Evolutionary conservation across 2,888 invertebrate species (phyloP), one percentile per base, ranked within the genome.

Genomic region (Minunthozetes semirufus): DNA sequence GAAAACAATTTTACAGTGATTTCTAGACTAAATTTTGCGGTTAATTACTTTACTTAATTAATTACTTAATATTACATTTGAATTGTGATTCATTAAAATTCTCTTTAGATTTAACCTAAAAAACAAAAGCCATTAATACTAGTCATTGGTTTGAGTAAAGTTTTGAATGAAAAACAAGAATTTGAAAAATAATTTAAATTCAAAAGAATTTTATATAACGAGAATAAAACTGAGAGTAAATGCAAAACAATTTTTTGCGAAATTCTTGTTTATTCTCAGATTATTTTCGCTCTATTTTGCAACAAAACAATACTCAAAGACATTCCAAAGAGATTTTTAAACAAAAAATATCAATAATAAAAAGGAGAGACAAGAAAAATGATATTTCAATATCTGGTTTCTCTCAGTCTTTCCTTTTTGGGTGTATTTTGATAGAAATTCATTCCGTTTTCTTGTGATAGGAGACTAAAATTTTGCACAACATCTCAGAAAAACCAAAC

Each of bases 371-470:
- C 13, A 25, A 56, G 33, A 33, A 33, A 56, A 56, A 56, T 25
- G 19, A 25, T 17, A 63, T 33, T 38, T 33, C 38, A 27, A 63
- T 63, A 63, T 63, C 63, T 3, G 22, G 27, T 63, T 33, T 33
- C 33, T 63, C 33, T 63, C 42, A 42, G 42, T 42, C 42, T 42
- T 13, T 42, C 9, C 19, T 56, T 50, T 50, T 50, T n/a, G 0
- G 27, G 61, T 22, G 25, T 61, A 27, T 61, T 27, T 61, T 61
- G 27, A 33, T 33, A 63, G 33, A 11, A 27, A 63, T 33, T 63
- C n/a, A 63, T 63, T 63, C 63, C 63, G 33, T 33, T 56, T 25
- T 61, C 15, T 25, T 63, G 63, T 63, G 63, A 63, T 63, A 63
- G 33, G 33, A 29, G 33, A 38, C 22, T 63, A 27, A 53, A 8